phyloP scores from a whole-genome alignment of 2,113 vertebrate species.

The Mugil cephalus region DNA sequence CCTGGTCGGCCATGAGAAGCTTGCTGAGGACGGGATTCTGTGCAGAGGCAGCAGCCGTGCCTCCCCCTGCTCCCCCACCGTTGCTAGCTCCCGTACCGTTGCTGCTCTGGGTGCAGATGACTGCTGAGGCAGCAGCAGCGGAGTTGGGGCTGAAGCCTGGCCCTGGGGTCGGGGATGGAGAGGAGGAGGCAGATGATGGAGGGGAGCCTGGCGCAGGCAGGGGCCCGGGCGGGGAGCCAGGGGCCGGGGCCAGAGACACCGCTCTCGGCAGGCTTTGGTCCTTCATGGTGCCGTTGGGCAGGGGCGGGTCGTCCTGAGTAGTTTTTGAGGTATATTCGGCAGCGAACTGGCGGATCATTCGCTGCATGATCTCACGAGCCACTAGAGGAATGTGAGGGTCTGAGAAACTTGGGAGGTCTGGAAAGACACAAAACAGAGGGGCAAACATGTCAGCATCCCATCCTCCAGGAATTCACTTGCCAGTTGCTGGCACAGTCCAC shows the following conservation, averaged over 20 bases:
- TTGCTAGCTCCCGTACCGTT: slow-evolving; percentile 62
- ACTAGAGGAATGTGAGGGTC: slow-evolving; percentile 98
- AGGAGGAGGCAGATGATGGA: slow-evolving; percentile 80
- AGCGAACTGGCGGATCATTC: slow-evolving; percentile 99
- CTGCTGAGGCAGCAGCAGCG: slow-evolving; percentile 45
- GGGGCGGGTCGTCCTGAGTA: slow-evolving; percentile 98
- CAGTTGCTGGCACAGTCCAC: background rate
- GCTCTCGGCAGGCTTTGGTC: slow-evolving; percentile 99
- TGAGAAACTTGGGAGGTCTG: slow-evolving; percentile 96
- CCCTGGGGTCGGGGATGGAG: slow-evolving; percentile 61
- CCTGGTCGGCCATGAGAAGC: slow-evolving; percentile 99
- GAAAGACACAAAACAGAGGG: slow-evolving; percentile 20
- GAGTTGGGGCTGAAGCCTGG: slow-evolving; percentile 67
- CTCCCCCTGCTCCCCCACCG: slow-evolving; percentile 54
- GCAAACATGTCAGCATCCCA: slow-evolving; percentile 29
- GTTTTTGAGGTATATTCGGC: slow-evolving; percentile 99
- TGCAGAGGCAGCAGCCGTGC: slow-evolving; percentile 87
- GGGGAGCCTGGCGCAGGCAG: slow-evolving; percentile 57
- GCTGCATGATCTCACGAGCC: slow-evolving; percentile 99
- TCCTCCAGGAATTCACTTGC: slow-evolving; percentile 41
- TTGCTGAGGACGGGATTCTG: slow-evolving; percentile 99
- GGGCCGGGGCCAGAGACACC: slow-evolving; percentile 86
- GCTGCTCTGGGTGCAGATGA: slow-evolving; percentile 64
- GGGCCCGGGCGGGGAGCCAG: slow-evolving; percentile 49
- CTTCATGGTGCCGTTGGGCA: slow-evolving; percentile 97